These are phyloP conservation scores for Coreius guichenoti DNA, from an alignment of 2,797 vertebrate species.

Conservation along the genomic window DNA sequence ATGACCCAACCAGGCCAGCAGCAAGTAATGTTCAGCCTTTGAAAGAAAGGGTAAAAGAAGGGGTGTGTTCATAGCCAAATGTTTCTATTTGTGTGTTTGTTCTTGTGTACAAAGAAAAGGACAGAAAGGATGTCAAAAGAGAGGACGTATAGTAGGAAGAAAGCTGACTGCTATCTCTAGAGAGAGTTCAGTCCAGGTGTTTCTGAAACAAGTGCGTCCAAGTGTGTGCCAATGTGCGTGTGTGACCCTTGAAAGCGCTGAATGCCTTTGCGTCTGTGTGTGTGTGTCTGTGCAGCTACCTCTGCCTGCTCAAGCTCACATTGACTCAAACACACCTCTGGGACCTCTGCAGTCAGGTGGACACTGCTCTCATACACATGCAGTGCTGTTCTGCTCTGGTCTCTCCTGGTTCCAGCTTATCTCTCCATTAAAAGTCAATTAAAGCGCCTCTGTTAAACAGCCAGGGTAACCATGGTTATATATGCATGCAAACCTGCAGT, in stretches of 20 bases:
- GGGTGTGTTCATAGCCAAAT: neutral
- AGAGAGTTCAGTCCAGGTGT: conserved; percentile 41
- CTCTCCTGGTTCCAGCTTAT: neutral
- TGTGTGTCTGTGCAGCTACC: neutral
- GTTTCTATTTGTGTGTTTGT: neutral
- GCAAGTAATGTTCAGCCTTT: neutral
- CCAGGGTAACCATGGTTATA: conserved; percentile 49
- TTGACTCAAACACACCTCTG: neutral
- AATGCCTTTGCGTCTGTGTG: neutral
- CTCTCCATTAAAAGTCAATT: conserved; percentile 29
- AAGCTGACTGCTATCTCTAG: conserved; percentile 12
- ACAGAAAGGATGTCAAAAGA: conserved; percentile 28
- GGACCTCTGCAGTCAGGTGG: neutral
- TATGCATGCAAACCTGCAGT: neutral
- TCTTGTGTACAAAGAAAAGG: neutral
- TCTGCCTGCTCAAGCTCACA: neutral
- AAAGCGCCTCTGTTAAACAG: conserved; percentile 25
- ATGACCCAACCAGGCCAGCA: no score
- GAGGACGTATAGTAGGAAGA: neutral
- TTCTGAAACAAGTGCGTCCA: conserved; percentile 54
- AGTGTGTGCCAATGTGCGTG: conserved; percentile 61
- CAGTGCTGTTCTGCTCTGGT: neutral
- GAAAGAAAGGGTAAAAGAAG: neutral
- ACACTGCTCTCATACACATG: neutral
- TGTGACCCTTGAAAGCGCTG: conserved; percentile 14